Base-by-base conservation (phyloP, 2,888 invertebrate species). In the Zaprionus lineosus region DNA sequence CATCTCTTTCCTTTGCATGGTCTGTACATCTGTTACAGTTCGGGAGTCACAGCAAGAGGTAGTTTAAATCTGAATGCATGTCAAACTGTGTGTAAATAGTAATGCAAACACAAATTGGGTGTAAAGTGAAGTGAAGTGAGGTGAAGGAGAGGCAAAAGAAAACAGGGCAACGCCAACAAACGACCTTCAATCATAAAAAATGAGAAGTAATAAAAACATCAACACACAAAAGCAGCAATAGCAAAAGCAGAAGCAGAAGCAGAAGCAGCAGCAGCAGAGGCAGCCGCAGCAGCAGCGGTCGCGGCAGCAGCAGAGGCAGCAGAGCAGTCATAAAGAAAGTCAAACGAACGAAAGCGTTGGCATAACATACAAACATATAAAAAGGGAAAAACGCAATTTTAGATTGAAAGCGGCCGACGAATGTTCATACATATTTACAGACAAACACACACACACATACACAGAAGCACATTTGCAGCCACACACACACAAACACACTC, bases 181-280 rank as follows among this genome's bases (percentile, higher is more conserved):
- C 84, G 79, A 84, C 86, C 86, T 85, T 79, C 86, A 68, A 53
- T 79, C 64, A 74, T 81, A 78, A 79, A 77, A 65, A 65, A 67
- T 65, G 44, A 68, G 47, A 44, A 55, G 74, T 55, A 73, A 72
- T 71, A 72, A 66, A 79, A 53, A 61, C 62, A 73, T 59, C 53
- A 67, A 33, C 60, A 58, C 44, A 61, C 29, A 43, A 56, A 31
- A 55, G 43, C 24, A 24, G 26, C 16, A 53, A 51, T 40, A 53
- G 55, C 67, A 68, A 48, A 51, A 57, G 44, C 66, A 57, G 39
- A 39, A 44, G 21, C n/a, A n/a, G n/a, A n/a, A 44, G 15, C 37
- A 31, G 31, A 12, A 46, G 37, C 39, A 40, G 36, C 33, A 11
- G 11, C 40, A 36, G 31, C 58, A 36, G 43, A 50, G 21, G 15